Base-by-base conservation (phyloP, 2,888 invertebrate species). In the Steinernema scapterisci region DNA sequence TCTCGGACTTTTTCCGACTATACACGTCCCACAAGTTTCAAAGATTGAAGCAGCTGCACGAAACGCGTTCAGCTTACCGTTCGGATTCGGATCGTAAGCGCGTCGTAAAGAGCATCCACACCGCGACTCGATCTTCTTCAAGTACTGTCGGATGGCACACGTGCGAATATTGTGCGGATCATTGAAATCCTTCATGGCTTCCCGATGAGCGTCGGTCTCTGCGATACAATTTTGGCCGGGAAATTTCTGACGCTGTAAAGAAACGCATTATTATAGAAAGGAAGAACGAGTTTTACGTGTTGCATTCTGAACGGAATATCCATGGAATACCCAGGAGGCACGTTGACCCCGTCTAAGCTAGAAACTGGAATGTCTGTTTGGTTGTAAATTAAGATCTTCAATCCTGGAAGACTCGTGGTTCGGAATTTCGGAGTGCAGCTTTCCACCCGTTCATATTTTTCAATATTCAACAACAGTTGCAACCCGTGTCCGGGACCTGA, bases 281-380 rank as follows among this genome's bases (percentile, higher is more conserved):
- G 21, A 6, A 27, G 23, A 51, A 0, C 6, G 70, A 54, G 11
- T 51, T 78, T 73, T 45, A 85, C 85, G 71, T 85, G 83, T 72
- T 87, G 85, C 82, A 85, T 86, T 73, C 84, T 79, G 78, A 87
- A 84, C 16, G 86, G 86, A 75, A 86, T 85, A 72, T 87, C 86
- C 84, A 85, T 86, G 0, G 86, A 83, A 74, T 82, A 87, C 13
- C 86, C 86, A 13, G 86, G 80, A 11, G 86, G 86, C 2, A 87
- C 84, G 74, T 86, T 86, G 6, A 86, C 86, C 9, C 86, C 86
- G 73, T 84, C 83, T 72, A 80, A 74, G 71, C 79, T 82, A 38
- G 83, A 83, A 43, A 83, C 80, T 1, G 86, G 83, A 45, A 84
- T 74, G 74, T 87, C 84, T 7, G 86, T 86, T 72, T 86, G 86